Evolutionary conservation across 2,888 invertebrate genomes (phyloP).

Genomic region (Chalcis sispes): DNA sequence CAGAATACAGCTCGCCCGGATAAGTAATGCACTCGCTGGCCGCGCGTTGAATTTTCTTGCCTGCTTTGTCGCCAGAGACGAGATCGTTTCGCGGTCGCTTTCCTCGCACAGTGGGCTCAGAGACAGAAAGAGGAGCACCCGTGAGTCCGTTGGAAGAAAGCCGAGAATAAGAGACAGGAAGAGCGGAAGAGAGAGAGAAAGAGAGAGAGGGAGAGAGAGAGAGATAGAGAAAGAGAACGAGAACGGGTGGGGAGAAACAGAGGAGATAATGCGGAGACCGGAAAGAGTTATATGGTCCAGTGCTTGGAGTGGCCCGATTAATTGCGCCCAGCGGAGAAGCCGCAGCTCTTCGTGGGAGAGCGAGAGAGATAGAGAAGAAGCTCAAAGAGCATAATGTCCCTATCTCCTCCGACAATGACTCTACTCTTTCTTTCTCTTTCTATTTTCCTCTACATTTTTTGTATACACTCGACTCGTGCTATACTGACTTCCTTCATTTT

Average conservation of each 20-base stretch:
- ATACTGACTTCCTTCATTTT: neutral
- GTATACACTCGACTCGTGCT: too few species aligned
- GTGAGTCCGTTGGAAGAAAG: too few species aligned
- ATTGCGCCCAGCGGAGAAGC: conserved; percentile 66
- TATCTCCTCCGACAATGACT: conserved; percentile 10
- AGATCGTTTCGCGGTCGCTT: neutral
- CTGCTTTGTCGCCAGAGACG: too few species aligned
- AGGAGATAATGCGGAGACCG: conserved; percentile 14
- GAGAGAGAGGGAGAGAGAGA: neutral
- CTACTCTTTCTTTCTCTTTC: conserved; percentile 7
- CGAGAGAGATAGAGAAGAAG: conserved; percentile 14
- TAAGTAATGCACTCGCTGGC: conserved; percentile 45
- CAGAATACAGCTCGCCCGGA: too few species aligned
- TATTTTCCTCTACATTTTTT: conserved; percentile 16
- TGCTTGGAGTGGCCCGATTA: conserved; percentile 63
- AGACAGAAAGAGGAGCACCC: too few species aligned
- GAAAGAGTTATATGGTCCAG: neutral
- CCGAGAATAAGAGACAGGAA: too few species aligned
- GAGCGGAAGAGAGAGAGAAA: conserved; percentile 7
- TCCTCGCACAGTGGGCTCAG: too few species aligned
- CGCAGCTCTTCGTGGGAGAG: too few species aligned
- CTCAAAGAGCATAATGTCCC: conserved; percentile 65
- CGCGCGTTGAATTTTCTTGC: conserved; percentile 11
- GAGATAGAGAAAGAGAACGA: conserved; percentile 1
- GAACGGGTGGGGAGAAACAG: neutral